Base-by-base conservation (phyloP, 2,113 vertebrate species). In the Salvelinus namaycush region DNA sequence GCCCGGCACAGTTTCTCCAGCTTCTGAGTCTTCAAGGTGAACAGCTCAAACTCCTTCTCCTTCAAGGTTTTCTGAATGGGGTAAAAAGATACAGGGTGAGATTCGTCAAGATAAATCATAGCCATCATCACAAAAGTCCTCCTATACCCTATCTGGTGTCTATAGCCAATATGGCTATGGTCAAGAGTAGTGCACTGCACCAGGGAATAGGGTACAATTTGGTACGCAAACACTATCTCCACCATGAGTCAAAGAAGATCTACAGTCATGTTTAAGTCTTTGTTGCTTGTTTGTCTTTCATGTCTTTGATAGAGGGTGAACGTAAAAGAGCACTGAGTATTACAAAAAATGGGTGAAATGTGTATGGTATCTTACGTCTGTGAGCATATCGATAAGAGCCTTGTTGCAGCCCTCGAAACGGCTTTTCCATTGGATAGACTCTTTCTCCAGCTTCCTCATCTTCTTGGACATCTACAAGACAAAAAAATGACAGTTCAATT, bases 391-490 rank as follows among this genome's bases (percentile, higher is more conserved):
- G 76, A 99, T 2, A 24, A 99, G 94, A 0, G 94, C 94, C 91
- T 95, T 97, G 92, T 98, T 99, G 79, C 98, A 99, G 86, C 93
- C 95, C 81, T 99, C 98, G 91, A 99, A 99, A 64, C 97, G 95
- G 71, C 91, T 90, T 93, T 97, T 99, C 98, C 98, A 99, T 0
- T 94, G 95, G 81, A 94, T 94, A 16, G 96, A 96, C 82, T 99
- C 98, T 75, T 98, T 99, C 81, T 99, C 98, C 85, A 99, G 72
- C 85, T 98, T 99, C 85, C 94, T 99, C 94, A 99, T 98, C 92
- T 97, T 99, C 92, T 98, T 99, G 18, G 95, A 94, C 93, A 98
- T 99, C 98, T 99, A 72, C 1, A 88, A 83, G 91, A 80, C n/a
- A 51, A 74, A 69, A 51, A 18, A 54, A 18, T 0, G 39, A 14